Evolutionary conservation across 2,888 invertebrate species (phyloP).

Genomic region (Cremastinae sp.): DNA sequence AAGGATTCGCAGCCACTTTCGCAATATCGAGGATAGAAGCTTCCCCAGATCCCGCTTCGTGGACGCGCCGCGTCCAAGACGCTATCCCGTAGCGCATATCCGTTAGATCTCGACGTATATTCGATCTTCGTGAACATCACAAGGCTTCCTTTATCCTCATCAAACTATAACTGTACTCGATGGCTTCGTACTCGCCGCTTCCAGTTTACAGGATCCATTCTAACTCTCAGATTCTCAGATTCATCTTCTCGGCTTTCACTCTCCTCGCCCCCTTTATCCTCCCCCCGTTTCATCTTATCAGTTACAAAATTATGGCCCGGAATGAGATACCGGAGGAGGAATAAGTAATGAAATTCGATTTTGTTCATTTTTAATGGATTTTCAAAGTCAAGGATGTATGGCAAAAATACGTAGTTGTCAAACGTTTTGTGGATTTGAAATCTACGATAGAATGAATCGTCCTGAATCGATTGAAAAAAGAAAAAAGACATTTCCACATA

Average conservation of each 20-base stretch:
- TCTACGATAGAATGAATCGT: too few relatives aligned
- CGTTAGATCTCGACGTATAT: slow-evolving; percentile 52
- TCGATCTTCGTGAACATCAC: slow-evolving; percentile 36
- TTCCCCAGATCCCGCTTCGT: slow-evolving; percentile 20
- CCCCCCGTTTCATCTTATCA: too few relatives aligned
- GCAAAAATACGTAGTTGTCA: too few relatives aligned
- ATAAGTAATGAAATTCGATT: not conserved
- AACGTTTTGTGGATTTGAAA: too few relatives aligned
- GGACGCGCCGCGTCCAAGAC: slow-evolving; percentile 27
- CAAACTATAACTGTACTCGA: slow-evolving; percentile 1
- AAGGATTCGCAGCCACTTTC: slow-evolving; percentile 78
- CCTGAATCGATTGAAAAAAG: too few relatives aligned
- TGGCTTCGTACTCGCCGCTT: not conserved
- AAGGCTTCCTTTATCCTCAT: slow-evolving; percentile 22
- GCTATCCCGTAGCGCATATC: slow-evolving; percentile 47
- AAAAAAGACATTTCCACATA: too few relatives aligned
- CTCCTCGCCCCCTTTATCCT: not conserved
- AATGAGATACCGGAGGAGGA: not conserved
- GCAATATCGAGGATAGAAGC: slow-evolving; percentile 74
- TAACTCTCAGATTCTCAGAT: not conserved
- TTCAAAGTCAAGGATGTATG: too few relatives aligned
- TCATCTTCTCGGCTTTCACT: not conserved
- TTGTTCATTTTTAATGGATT: too few relatives aligned
- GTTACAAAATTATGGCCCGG: not conserved
- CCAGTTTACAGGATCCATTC: not conserved